phyloP scores from a whole-genome alignment of 2,888 invertebrate species.

The Coelopa pilipes region DNA sequence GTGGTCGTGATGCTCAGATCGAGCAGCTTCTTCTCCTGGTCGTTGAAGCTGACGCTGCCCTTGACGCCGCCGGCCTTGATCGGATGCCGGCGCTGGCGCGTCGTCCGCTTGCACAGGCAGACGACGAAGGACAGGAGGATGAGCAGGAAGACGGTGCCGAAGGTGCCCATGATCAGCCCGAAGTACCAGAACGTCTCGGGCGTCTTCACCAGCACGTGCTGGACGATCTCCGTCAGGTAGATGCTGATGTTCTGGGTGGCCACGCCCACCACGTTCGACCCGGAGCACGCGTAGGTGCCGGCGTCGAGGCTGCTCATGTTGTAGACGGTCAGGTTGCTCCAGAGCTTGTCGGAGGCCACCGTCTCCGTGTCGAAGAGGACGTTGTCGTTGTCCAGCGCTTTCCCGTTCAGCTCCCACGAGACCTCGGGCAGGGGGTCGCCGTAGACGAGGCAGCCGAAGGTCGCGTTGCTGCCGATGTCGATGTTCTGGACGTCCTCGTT shows the following conservation, averaged over 20 bases:
- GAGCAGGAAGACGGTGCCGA: conserved; percentile 73
- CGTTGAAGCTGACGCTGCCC: conserved; percentile 84
- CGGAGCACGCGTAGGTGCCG: conserved; percentile 82
- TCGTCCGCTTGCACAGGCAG: conserved; percentile 69
- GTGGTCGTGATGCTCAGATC: conserved; percentile 83
- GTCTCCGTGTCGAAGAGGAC: conserved; percentile 67
- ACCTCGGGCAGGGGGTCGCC: conserved; percentile 88
- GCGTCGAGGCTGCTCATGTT: conserved; percentile 85
- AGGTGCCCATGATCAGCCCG: conserved; percentile 77
- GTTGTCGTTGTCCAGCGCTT: conserved; percentile 70
- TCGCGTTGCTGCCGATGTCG: conserved; percentile 84
- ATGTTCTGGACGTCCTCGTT: conserved; percentile 71
- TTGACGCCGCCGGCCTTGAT: conserved; percentile 77
- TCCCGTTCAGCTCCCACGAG: conserved; percentile 84
- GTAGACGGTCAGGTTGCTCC: conserved; percentile 85
- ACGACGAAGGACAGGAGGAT: conserved; percentile 73
- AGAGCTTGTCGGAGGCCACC: conserved; percentile 67
- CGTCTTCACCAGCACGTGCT: conserved; percentile 69
- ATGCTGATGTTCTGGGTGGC: conserved; percentile 71
- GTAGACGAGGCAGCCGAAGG: conserved; percentile 82
- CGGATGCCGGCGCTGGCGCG: conserved; percentile 69
- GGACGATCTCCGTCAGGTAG: conserved; percentile 75
- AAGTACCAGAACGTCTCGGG: conserved; percentile 84
- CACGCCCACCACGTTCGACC: conserved; percentile 66
- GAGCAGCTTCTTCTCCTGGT: conserved; percentile 87